Conservation (phyloP, 2,797 vertebrate species). For the Syngnathus acus region DNA sequence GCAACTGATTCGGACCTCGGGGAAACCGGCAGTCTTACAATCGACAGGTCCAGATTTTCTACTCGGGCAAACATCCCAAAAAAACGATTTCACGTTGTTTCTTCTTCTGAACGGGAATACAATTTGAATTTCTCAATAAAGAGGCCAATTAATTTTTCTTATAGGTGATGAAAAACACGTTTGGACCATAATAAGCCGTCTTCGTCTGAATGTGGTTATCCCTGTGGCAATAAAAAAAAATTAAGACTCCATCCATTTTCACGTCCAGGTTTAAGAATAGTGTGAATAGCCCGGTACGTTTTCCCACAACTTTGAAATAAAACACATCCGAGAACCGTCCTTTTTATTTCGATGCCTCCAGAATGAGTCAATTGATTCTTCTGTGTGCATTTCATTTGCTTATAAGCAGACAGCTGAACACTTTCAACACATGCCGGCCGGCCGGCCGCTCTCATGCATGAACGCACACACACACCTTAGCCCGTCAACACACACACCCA, state of each 20-base stretch:
- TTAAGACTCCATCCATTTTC: not conserved
- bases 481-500: conserved; percentile 34
- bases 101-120: not conserved
- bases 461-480: conserved; percentile 28
- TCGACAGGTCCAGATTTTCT: no score
- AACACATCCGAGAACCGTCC: not conserved
- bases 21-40: no score
- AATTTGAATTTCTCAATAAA: not conserved
- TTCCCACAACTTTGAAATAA: conserved; percentile 1
- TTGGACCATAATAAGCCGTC: not conserved
- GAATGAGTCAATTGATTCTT: conserved; percentile 29
- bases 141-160: not conserved
- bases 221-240: no score
- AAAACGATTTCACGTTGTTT: no score
- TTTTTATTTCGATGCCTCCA: conserved; percentile 19
- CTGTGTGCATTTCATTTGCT: conserved; percentile 26
- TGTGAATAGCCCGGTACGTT: conserved; percentile 1
- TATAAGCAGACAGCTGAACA: conserved; percentile 51
- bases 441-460: conserved; percentile 41
- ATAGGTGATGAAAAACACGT: not conserved
- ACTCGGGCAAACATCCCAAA: no score
- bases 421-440: conserved; percentile 48
- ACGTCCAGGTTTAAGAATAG: conserved; percentile 6
- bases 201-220: not conserved
- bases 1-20: no score